Base-by-base conservation (phyloP, 2,797 vertebrate genomes). In the Enteromius fasciolatus region DNA sequence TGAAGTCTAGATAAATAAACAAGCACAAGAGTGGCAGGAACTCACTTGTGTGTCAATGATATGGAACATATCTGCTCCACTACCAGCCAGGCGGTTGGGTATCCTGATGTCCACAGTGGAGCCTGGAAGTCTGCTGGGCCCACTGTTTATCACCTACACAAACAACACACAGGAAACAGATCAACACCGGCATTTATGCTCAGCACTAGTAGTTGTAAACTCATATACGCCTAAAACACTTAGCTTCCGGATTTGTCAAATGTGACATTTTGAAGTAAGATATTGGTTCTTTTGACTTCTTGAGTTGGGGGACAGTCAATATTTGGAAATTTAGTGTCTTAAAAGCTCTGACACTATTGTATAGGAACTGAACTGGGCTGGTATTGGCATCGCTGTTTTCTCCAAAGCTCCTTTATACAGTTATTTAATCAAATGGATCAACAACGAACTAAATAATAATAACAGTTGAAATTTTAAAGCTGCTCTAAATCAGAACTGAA, bases 101-200 rank as follows among this genome's bases (percentile, higher is more conserved):
- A 99, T 96, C 59, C 95, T 95, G 90, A 99, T 94, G 90, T 96
- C 95, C 90, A 98, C 93, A 4, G 90, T 95, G 66, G 97, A 97
- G 82, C 95, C 96, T 31, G 98, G 98, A 14, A 99, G 94, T 84
- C 96, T 94, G 93, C 98, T 99, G 77, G 98, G 98, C 39, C 98
- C 98, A 77, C 96, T 96, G 92, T 99, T 99, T 90, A 98, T 98
- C 88, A 97, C 95, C 98, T 99, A 86, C 81, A 92, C 85, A 41
- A 86, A 88, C 67, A 91, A 79, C 57, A 90, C 69, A 87, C n/a
- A n/a, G 46, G 75, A 73, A 84, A 70, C 5, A 7, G 39, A 74
- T 44, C 15, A 50, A 48, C 44, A 20, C 17, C 73, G 57, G n/a
- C 14, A 44, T 79, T 23, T 57, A n/a, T 6, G 12, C 46, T 68